Base-by-base conservation (phyloP, 2,888 invertebrate species). In the Melanostoma scalare region DNA sequence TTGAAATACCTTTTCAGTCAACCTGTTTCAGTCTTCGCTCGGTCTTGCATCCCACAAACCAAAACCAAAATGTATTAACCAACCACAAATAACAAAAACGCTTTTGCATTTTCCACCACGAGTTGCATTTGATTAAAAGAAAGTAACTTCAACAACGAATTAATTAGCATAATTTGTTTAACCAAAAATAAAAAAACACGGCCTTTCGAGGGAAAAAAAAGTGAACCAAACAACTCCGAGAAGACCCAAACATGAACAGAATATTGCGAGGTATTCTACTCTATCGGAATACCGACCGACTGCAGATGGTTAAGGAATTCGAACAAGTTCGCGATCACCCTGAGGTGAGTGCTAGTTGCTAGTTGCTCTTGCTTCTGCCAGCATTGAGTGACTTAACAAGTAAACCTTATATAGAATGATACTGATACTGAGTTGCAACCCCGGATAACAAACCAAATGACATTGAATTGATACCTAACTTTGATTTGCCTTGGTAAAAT, bases 291-390 rank as follows among this genome's bases (percentile, higher is more conserved):
- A 94, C 95, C 73, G 95, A 96, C 86, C 93, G 96, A 86, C 94
- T 95, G 80, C 94, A 94, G 88, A 97, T 98, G 97, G 96, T 98
- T 40, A 95, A 97, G 92, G 97, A 98, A 92, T 98, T 98, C 92
- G 93, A 96, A 91, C 93, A 95, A 93, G 97, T 98, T 86, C 94
- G 94, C 90, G 95, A 98, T 92, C 94, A 97, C 92, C 98, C 98
- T 31, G 89, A 90, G 89, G 91, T 91, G 80, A 89, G 88, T 85
- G 6, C 20, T 20, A 38, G 48, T 9, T 52, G 48, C 48, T 48
- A 8, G 20, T 20, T 8, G 4, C 10, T 33, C 9, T 30, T 38
- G 30, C 9, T 20, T 20, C 9, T 44, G 42, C 9, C 10, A 9
- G 5, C 6, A 35, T 36, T 48, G 9, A 56, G 10, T 67, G 50